Percentiles rank a stretch among this genome's conserved stretches.
phyloP scores from a whole-genome alignment of 23 tunicate species.

The Halocynthia roretzi region DNA sequence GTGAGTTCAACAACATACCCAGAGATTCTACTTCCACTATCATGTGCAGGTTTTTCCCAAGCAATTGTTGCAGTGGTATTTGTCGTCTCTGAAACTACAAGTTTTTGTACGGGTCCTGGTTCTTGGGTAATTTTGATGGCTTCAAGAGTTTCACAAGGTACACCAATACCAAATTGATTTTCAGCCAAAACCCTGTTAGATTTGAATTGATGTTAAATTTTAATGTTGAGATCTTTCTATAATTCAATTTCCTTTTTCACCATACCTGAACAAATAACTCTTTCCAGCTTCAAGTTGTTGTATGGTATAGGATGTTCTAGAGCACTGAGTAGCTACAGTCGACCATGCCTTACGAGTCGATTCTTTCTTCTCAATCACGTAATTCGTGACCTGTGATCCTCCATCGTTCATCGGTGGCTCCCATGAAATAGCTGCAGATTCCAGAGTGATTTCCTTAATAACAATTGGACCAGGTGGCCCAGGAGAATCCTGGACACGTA shows the following conservation, averaged over 20 bases:
- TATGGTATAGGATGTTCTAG: constrained; percentile 20
- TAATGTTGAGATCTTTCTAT: no score
- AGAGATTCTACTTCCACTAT: constrained; percentile 75
- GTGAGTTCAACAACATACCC: constrained; percentile 68
- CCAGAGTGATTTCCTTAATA: constrained; percentile 29
- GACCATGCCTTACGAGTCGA: constrained; percentile 25
- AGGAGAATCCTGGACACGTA: constrained; percentile 34
- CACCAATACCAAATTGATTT: constrained; percentile 38
- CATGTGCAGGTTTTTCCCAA: constrained; percentile 81
- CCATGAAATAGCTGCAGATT: constrained; percentile 24
- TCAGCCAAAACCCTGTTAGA: constrained; percentile 29
- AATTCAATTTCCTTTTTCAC: no score
- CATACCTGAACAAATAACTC: constrained; percentile 29
- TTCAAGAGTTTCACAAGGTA: constrained; percentile 27
- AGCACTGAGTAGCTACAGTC: constrained; percentile 22
- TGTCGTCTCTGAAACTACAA: constrained; percentile 16
- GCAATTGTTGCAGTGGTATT: constrained; percentile 27
- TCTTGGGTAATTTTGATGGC: constrained; percentile 25
- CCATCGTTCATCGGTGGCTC: constrained; percentile 29
- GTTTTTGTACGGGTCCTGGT: constrained; percentile 24
- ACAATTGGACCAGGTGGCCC: constrained; percentile 30
- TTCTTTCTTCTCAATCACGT: constrained; percentile 37
- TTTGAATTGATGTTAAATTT: no score
- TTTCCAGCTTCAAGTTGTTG: constrained; percentile 28
- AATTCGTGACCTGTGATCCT: constrained; percentile 24